Evolutionary conservation across 2,888 invertebrate genomes (phyloP).

Genomic region (Schizaphis graminum): DNA sequence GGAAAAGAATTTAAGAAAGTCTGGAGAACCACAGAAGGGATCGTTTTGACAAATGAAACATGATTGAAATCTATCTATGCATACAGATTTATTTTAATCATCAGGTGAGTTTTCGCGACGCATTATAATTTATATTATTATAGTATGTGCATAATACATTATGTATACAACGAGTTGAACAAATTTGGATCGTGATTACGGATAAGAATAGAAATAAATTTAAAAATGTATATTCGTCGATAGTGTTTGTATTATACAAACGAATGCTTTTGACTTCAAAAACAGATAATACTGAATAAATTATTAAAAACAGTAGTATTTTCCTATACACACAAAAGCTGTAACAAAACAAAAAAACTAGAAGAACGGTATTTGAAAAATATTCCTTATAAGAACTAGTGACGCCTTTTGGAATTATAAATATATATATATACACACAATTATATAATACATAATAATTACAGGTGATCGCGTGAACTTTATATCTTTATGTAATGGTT

Average conservation of each 20-base stretch:
- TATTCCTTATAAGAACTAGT: not conserved
- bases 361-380: not conserved
- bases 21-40: not conserved
- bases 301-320: not conserved
- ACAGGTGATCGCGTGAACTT: not conserved
- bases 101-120: not conserved
- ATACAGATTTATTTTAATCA: not conserved
- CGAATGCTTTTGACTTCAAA: not conserved
- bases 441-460: not conserved
- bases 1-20: conserved; percentile 2
- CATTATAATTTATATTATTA: not conserved
- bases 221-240: not conserved
- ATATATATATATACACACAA: not conserved
- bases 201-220: not conserved
- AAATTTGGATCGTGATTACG: not conserved
- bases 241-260: not conserved
- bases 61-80: not conserved
- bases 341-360: not conserved
- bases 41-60: not conserved
- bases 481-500: not conserved
- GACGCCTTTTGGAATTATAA: not conserved
- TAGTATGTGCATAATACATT: not conserved
- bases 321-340: not conserved
- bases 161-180: not conserved
- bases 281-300: not conserved